Evolutionary conservation across 2,888 invertebrate species (phyloP).

Genomic region (Gnatocerus cornutus): DNA sequence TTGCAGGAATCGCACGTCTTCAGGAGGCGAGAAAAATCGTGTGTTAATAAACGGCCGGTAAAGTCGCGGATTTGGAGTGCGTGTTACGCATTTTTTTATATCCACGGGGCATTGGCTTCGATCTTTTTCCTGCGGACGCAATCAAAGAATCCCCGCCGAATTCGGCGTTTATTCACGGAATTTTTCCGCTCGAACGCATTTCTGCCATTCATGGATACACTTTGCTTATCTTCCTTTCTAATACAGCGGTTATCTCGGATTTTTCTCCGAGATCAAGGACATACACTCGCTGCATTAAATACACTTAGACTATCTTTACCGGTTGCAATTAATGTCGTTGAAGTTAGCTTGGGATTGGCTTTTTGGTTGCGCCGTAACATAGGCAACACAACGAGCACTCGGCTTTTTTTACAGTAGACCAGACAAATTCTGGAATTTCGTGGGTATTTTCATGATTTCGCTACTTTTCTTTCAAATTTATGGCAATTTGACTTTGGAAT

Average conservation of each 20-base stretch:
- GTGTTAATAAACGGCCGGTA: slow-evolving; percentile 1
- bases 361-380: too few species aligned
- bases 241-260: slow-evolving; percentile 26
- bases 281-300: slow-evolving; percentile 19
- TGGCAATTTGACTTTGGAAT: too few species aligned
- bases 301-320: slow-evolving; percentile 17
- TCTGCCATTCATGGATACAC: slow-evolving; percentile 33
- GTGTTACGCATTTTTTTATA: too few species aligned
- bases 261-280: slow-evolving; percentile 40
- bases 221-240: slow-evolving; percentile 43
- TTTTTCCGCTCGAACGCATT: slow-evolving; percentile 30
- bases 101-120: too few species aligned
- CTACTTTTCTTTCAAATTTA: too few species aligned
- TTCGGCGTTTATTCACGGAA: slow-evolving; percentile 22
- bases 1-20: slow-evolving; percentile 32
- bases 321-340: too few species aligned
- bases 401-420: too few species aligned
- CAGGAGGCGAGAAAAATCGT: background rate
- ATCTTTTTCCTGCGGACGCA: slow-evolving; percentile 3
- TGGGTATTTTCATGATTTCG: too few species aligned
- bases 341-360: too few species aligned
- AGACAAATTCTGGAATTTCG: too few species aligned
- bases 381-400: too few species aligned
- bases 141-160: background rate
- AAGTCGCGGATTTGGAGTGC: background rate